Base-by-base conservation (phyloP, 2,888 invertebrate species). In the Chalcis sispes region DNA sequence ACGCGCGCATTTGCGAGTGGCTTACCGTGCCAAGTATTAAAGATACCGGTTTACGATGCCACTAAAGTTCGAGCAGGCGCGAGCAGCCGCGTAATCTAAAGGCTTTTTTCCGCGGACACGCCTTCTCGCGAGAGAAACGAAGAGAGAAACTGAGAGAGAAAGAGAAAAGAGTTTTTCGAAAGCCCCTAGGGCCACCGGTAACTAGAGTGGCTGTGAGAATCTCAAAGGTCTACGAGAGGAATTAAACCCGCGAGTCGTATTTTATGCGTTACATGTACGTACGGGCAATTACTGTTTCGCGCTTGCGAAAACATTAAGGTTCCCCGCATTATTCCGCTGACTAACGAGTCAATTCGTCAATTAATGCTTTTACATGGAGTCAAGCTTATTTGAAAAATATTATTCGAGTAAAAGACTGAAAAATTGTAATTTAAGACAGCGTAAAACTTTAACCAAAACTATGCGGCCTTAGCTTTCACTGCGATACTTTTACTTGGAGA, bases 41-140 rank as follows among this genome's bases (percentile, higher is more conserved):
- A 86, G 86, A 87, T 86, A 87, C 85, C 84, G 85, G 86, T 87
- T 87, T 87, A 88, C 85, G 87, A 88, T 83, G 84, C 85, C 85
- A 87, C 87, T 87, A 87, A 86, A 87, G 81, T 85, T 82, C 29
- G 42, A 50, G 54, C 32, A 36, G 58, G 15, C n/a, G n/a, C n/a
- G 54, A 20, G 64, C 23, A 10, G 25, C 29, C 36, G 62, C 62
- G 32, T 62, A 69, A 70, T 64, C 48, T 29, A 50, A 54, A 62
- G 70, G 48, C 29, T 25, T 64, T 72, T 72, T 42, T 40, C 15
- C 42, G 18, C 46, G 46, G 46, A 46, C 46, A 50, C 27, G 40
- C 61, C 27, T 62, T 48, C 58, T 32, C 72, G 58, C 42, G 46
- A n/a, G 20, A 15, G n/a, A 61, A 25, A 36, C 5, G 40, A 18